Evolutionary conservation across 1,140 invertebrate genomes (phyloP).

Genomic region (Forficula auricularia): DNA sequence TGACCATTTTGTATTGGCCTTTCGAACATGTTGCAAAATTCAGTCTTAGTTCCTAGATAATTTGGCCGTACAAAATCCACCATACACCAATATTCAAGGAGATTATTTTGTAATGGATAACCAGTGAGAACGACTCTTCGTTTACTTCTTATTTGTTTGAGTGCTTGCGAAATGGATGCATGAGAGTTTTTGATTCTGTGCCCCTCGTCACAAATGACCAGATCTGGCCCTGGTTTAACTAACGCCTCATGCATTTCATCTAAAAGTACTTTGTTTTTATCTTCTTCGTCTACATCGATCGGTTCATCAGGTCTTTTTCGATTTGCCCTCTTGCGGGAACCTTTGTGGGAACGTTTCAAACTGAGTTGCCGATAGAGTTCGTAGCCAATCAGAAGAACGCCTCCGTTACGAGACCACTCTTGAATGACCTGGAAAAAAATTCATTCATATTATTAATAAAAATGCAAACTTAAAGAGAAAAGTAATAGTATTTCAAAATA

Average conservation of each 20-base stretch:
- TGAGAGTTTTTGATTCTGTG: slow-evolving; percentile 93
- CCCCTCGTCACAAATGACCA: slow-evolving; percentile 90
- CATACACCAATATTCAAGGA: slow-evolving; percentile 43
- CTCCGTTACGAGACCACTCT: slow-evolving; percentile 73
- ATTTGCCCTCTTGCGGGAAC: slow-evolving; percentile 37
- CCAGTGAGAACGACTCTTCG: slow-evolving; percentile 81
- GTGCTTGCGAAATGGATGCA: slow-evolving; percentile 76
- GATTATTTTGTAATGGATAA: slow-evolving; percentile 28
- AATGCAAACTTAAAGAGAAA: background rate
- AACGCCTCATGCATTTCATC: slow-evolving; percentile 73
- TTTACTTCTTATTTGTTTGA: slow-evolving; percentile 82
- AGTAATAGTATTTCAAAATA: no score
- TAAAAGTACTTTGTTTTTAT: slow-evolving; percentile 67
- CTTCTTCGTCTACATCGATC: slow-evolving; percentile 38
- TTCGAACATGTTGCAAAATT: slow-evolving; percentile 93
- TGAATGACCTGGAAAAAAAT: slow-evolving; percentile 32
- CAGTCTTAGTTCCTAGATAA: slow-evolving; percentile 77
- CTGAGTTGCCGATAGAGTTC: slow-evolving; percentile 85
- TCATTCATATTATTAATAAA: slow-evolving; percentile 12
- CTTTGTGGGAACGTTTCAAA: slow-evolving; percentile 34
- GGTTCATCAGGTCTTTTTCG: slow-evolving; percentile 35
- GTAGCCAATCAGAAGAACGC: slow-evolving; percentile 92
- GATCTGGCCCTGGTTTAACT: slow-evolving; percentile 80
- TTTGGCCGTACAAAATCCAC: slow-evolving; percentile 90
- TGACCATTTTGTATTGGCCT: slow-evolving; percentile 87